A percentile compares a stretch with the other conserved stretches of the same genome.
Evolutionary conservation across 2,888 invertebrate species (phyloP).

Genomic region (Timema cristinae): DNA sequence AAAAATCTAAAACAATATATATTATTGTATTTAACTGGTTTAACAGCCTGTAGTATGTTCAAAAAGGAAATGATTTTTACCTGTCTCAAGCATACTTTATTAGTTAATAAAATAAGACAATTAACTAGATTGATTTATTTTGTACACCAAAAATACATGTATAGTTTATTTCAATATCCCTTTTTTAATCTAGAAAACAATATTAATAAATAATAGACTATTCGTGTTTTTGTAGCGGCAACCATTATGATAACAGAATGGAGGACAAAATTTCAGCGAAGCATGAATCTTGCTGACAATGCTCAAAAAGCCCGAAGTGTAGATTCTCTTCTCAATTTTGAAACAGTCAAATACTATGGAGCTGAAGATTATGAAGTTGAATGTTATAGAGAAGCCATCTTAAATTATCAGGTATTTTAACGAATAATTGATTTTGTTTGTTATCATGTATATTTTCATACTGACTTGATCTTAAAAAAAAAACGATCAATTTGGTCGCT

Average conservation of each 20-base stretch:
- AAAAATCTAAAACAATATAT: too few species aligned
- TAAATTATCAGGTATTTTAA: conserved; percentile 70
- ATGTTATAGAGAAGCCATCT: conserved; percentile 78
- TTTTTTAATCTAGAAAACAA: not conserved
- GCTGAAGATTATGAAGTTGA: conserved; percentile 90
- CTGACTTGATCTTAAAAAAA: too few species aligned
- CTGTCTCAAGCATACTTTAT: too few species aligned
- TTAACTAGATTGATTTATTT: too few species aligned
- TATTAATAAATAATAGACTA: not conserved
- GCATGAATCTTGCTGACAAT: conserved; percentile 94
- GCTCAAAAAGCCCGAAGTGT: conserved; percentile 87
- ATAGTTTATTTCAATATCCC: too few species aligned
- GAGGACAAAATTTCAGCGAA: conserved; percentile 91
- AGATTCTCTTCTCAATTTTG: conserved; percentile 95
- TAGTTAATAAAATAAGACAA: too few species aligned
- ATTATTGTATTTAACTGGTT: too few species aligned
- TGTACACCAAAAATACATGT: too few species aligned
- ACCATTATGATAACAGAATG: conserved; percentile 95
- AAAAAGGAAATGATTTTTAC: too few species aligned
- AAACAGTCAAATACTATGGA: conserved; percentile 97
- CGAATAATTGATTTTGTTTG: not conserved
- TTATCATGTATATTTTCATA: not conserved
- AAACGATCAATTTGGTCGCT: not conserved
- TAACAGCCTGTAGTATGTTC: too few species aligned
- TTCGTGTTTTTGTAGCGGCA: conserved; percentile 52